Base-by-base conservation (phyloP, 2,888 invertebrate genomes). In the Prosapia bicincta region DNA sequence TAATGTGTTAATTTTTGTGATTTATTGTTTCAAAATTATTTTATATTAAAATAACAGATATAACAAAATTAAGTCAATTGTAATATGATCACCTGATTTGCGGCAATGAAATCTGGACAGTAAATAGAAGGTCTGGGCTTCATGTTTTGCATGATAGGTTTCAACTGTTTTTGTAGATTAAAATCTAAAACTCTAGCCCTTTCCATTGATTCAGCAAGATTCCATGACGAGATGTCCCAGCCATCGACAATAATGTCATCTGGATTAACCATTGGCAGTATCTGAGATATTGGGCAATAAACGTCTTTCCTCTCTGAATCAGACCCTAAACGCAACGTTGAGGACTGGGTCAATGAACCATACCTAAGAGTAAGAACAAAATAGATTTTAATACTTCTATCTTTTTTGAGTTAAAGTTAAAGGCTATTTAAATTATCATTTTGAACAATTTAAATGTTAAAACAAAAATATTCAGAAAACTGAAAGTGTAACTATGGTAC, bases 81-180 rank as follows among this genome's bases (percentile, higher is more conserved):
- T 9, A 24, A 67, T 24, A 71, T 83, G 79, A n/a, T n/a, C 82
- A 92, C 92, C 88, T 98, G 98, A 86, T 98, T 98, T 78, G 96
- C 94, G n/a, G 98, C 98, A 79, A 98, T 97, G 83, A 96, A 98
- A 83, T 96, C 95, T 0, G 93, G 90, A 83, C 93, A 91, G 83
- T 96, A 98, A 74, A 97, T 91, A 0, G 97, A 94, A 0, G 94
- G 93, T 26, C 94, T 88, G 0, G 98, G 98, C 82, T 91, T 91
- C 86, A 93, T 87, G 0, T 88, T 81, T 0, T 89, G 85, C 91
- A 98, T 90, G 81, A 92, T 87, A 20, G 90, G 88, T 81, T 88
- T 89, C 13, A 98, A 84, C 84, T 95, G 92, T 82, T 91, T 89
- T 83, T 96, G 96, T 0, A 97, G 87, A 71, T 90, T 90, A 79